Evolutionary conservation across 2,113 vertebrate species (phyloP).

Genomic region (Ictidomys tridecemlineatus): DNA sequence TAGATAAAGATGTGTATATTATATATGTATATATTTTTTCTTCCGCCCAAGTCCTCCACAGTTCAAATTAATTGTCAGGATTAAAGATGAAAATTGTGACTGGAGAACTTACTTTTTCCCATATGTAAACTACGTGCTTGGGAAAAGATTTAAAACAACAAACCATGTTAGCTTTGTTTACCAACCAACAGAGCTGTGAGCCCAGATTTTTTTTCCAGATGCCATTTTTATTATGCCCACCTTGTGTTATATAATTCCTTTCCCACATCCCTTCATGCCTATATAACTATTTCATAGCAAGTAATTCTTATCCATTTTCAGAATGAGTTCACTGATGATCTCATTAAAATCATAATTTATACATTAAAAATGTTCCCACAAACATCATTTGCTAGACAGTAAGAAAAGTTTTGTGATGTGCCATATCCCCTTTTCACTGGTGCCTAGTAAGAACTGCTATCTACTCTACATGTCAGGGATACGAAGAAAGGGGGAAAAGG

Average conservation of each 20-base stretch:
- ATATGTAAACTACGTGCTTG: not conserved
- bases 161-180: not conserved
- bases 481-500: not conserved
- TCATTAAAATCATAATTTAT: conserved; percentile 38
- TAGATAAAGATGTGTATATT: not conserved
- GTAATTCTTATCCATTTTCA: conserved; percentile 1
- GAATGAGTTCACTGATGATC: conserved; percentile 11
- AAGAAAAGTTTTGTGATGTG: not conserved
- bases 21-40: not conserved
- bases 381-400: not conserved
- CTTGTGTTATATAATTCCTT: not conserved
- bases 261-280: not conserved
- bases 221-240: not conserved
- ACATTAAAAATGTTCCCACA: not conserved
- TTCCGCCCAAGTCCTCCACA: not conserved
- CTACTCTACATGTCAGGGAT: not conserved
- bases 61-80: not conserved
- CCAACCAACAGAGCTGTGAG: not conserved
- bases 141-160: not conserved
- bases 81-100: not conserved
- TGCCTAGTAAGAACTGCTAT: not conserved
- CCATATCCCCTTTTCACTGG: not conserved
- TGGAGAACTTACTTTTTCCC: not conserved
- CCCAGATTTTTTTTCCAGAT: not conserved
- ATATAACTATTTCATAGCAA: not conserved